Evolutionary conservation across 2,888 invertebrate genomes (phyloP), one percentile per base, ranked within the genome.

Genomic region (Silvanus unidentatus): DNA sequence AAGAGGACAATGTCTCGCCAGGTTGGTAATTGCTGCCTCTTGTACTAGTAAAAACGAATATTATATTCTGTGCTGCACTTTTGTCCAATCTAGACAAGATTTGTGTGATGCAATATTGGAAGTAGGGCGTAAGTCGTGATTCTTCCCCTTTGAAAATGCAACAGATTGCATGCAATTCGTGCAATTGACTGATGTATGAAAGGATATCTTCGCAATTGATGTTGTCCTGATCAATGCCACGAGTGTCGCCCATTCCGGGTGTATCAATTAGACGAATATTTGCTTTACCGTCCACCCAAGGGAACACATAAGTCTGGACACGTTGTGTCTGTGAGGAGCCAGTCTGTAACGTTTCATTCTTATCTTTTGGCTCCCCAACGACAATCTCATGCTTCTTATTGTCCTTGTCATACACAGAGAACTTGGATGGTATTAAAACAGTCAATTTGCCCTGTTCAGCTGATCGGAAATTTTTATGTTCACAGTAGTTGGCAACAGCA

Each of bases 401-500:
- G 16, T 16, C 8, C 3, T 37, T 37, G 16, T 37, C 62, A 3
- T 45, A 47, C 1, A 65, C 43, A 5, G 49, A 54, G 39, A 65
- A 62, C 42, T 52, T 50, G 9, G 61, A 49, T 0, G 68, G 65
- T 34, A 68, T 67, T 16, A 68, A 49, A 16, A 58, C 58, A 6
- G 50, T 43, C 10, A 62, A 40, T 16, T 57, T 35, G 34, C 53
- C 40, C 28, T 56, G 50, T 52, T 58, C 44, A 10, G 63, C 63
- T 16, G 50, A 40, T 35, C 58, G 48, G 28, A 63, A 53, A 14
- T 55, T 50, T 2, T 52, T 43, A 42, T 54, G 56, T 10, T 54
- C 53, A 12, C 67, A 41, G 43, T 69, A 69, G 48, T 68, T 68
- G 2, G 59, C 60, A 35, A 69, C 48, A 4, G 68, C 54, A 47